Conservation (phyloP, 2,888 invertebrate genomes). For the Epinotia brunnichana region DNA sequence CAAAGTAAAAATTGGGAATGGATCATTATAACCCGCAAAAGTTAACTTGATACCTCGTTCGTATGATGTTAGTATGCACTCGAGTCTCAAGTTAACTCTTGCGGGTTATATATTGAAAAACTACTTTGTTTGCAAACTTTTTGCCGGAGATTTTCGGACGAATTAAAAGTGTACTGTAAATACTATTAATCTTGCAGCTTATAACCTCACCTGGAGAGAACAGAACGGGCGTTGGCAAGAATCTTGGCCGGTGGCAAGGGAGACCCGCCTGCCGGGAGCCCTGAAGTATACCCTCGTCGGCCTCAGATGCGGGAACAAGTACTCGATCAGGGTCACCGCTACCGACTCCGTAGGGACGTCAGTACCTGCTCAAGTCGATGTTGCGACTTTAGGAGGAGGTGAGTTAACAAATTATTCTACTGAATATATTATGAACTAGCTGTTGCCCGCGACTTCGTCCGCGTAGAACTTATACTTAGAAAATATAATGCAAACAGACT, state of each 20-base stretch:
- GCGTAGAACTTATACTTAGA: no score
- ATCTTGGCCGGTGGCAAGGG: constrained; percentile 86
- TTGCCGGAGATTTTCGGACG: not conserved
- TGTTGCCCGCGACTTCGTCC: no score
- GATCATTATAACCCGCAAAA: no score
- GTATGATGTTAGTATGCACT: no score
- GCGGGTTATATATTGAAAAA: no score
- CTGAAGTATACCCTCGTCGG: constrained; percentile 87
- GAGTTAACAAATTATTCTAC: constrained; percentile 48
- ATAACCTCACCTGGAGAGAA: constrained; percentile 80
- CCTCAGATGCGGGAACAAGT: constrained; percentile 92
- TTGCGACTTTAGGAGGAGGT: constrained; percentile 85
- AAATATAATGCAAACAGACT: no score
- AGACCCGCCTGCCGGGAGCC: constrained; percentile 80
- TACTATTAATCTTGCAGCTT: constrained; percentile 59
- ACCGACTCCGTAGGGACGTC: constrained; percentile 92
- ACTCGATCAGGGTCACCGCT: constrained; percentile 91
- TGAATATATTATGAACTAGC: no score
- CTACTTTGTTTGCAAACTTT: no score
- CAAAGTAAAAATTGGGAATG: no score
- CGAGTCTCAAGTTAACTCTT: no score
- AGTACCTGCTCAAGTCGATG: constrained; percentile 85
- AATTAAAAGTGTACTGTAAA: not conserved
- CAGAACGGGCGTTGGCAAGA: constrained; percentile 80
- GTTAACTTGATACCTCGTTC: no score